Base-by-base conservation (phyloP, 2,888 invertebrate genomes). In the Erebia ligea region DNA sequence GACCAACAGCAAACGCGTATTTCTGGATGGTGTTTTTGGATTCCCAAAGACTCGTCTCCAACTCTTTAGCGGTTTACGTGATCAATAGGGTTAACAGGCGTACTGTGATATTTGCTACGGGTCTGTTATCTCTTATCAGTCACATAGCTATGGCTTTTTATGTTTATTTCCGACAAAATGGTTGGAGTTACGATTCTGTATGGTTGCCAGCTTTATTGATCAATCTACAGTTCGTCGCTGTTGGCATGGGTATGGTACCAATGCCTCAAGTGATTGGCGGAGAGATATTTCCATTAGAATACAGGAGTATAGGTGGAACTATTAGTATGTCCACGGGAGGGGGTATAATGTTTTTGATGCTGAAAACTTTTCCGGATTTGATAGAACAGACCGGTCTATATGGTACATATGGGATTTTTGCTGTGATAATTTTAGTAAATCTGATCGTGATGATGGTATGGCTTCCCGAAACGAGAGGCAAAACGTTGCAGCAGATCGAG, bases 181-280 rank as follows among this genome's bases (percentile, higher is more conserved):
- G 81, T 0, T 76, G 87, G 11, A 74, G 79, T 0, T 85, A 86
- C 61, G 86, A 87, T 13, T 82, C 84, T 6, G 77, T 90, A 0
- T 94, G 92, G 91, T 78, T 94, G 5, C 90, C 94, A 0, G 84
- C 94, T 72, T 73, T 94, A 74, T 80, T 94, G 78, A 81, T 95
- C 59, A 84, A 95, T 78, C 74, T 90, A 1, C 95, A 95, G 74
- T 94, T 94, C 61, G 88, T 93, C 15, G 92, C 94, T 11, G 90
- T 95, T 1, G 92, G 94, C 3, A 85, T 94, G 1, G 95, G 96
- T 0, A 88, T 95, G 80, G 86, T 95, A 10, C 95, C 96, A 0
- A 77, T 96, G 70, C 96, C 96, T 0, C 96, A 95, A 89, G 94
- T 96, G 6, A 94, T 96, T 86, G 94, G 95, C 50, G 96, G 96